Percentiles rank a stretch among this genome's conserved stretches.
Evolutionary conservation across 2,888 invertebrate species (phyloP).

Genomic region (Phyto melanocephala): DNA sequence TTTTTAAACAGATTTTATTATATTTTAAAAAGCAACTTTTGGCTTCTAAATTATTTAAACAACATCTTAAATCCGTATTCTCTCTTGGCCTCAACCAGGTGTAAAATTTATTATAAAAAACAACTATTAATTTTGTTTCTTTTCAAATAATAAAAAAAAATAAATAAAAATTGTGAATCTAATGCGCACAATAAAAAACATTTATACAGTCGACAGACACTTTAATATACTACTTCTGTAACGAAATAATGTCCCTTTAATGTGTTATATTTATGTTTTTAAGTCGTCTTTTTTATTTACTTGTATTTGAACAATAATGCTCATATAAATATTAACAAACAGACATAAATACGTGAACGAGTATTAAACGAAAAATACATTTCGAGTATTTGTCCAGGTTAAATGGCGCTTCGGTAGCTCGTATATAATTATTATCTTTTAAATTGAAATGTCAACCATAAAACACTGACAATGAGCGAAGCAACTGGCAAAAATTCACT

Average conservation of each 20-base stretch:
- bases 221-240: conserved; percentile 5
- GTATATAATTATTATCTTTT: conserved; percentile 64
- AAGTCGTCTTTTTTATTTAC: not conserved
- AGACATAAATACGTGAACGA: not conserved
- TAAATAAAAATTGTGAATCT: too few species aligned
- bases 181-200: not conserved
- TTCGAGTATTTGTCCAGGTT: conserved; percentile 49
- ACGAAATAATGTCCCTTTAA: not conserved
- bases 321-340: not conserved
- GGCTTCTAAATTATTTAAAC: too few species aligned
- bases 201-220: conserved; percentile 23
- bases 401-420: conserved; percentile 58
- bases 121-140: too few species aligned
- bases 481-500: conserved; percentile 33
- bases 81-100: too few species aligned
- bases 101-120: too few species aligned
- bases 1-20: too few species aligned
- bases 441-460: conserved; percentile 65
- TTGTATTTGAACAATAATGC: conserved; percentile 19
- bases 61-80: too few species aligned
- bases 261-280: not conserved
- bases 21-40: too few species aligned
- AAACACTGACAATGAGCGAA: conserved; percentile 60
- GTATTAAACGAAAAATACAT: not conserved
- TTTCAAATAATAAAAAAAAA: too few species aligned